These are phyloP conservation scores for Gisinianus flammeolus DNA, from an alignment of 2,888 invertebrate genomes.

Conservation along the genomic window DNA sequence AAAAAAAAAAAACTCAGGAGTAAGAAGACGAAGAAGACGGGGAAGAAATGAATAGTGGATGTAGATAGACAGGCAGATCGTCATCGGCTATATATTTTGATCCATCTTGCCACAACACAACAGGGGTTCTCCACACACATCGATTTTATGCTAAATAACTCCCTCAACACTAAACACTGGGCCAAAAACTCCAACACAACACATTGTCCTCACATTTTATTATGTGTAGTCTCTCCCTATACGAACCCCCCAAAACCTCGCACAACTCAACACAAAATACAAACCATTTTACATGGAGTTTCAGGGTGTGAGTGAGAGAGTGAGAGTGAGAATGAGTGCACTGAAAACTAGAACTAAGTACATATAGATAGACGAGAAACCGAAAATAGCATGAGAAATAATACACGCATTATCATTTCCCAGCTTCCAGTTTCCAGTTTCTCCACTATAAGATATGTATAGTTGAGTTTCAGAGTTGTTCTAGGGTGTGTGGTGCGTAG, in stretches of 20 bases:
- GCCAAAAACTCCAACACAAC: not conserved
- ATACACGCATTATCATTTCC: not conserved
- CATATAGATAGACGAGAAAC: no score
- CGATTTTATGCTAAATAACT: conserved; percentile 59
- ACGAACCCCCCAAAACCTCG: not conserved
- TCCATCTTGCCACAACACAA: conserved; percentile 44
- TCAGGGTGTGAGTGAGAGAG: not conserved
- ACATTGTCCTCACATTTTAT: not conserved
- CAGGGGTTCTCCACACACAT: conserved; percentile 49
- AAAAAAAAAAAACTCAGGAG: not conserved
- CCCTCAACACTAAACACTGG: conserved; percentile 17
- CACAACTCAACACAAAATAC: no score
- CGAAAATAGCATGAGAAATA: no score
- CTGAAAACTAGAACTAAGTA: no score
- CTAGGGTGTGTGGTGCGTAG: not conserved
- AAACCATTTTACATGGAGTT: no score
- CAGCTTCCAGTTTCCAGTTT: not conserved
- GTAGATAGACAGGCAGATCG: conserved; percentile 13
- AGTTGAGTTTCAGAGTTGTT: not conserved
- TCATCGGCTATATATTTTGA: conserved; percentile 29
- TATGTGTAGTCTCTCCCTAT: not conserved
- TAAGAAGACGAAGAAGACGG: not conserved
- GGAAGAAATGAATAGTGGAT: conserved; percentile 11
- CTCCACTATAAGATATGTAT: not conserved
- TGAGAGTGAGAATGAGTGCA: no score